Evolutionary conservation across 2,888 invertebrate genomes (phyloP).

Genomic region (Heliconius cydno): DNA sequence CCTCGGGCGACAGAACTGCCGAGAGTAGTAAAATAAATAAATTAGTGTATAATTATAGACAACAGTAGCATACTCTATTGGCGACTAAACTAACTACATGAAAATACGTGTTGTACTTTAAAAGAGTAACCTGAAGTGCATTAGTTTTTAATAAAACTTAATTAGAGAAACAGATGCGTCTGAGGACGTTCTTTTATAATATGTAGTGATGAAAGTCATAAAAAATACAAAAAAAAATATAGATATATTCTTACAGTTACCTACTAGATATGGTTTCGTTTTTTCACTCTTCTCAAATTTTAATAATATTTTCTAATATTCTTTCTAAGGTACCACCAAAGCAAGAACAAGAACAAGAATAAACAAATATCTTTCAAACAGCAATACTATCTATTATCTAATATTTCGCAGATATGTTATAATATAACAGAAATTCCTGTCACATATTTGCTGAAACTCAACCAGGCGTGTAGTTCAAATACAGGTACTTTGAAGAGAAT

Average conservation of each 20-base stretch:
- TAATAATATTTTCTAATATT: not conserved
- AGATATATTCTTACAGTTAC: too few relatives aligned
- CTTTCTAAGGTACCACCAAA: not conserved
- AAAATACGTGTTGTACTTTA: too few relatives aligned
- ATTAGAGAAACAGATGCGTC: too few relatives aligned
- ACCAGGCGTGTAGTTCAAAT: constrained; percentile 70
- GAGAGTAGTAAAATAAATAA: constrained; percentile 79
- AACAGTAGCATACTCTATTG: constrained; percentile 47
- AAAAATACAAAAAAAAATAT: too few relatives aligned
- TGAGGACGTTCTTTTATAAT: too few relatives aligned
- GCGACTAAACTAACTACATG: too few relatives aligned
- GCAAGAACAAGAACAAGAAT: not conserved
- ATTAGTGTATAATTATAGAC: constrained; percentile 78
- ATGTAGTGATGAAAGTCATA: too few relatives aligned
- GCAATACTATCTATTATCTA: not conserved
- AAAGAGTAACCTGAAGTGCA: too few relatives aligned
- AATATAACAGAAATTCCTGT: constrained; percentile 52
- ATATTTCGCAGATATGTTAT: constrained; percentile 1
- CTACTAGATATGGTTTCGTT: not conserved
- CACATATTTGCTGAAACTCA: constrained; percentile 65
- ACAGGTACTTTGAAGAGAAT: constrained; percentile 68
- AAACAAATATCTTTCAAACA: constrained; percentile 3
- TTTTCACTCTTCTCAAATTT: not conserved
- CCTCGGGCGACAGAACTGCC: constrained; percentile 61
- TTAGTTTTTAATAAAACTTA: too few relatives aligned